A percentile compares a stretch with the other conserved stretches of the same genome.
These are phyloP conservation scores for Brachypalpus laphriformis DNA, from an alignment of 2,888 invertebrate species.

Conservation along the genomic window DNA sequence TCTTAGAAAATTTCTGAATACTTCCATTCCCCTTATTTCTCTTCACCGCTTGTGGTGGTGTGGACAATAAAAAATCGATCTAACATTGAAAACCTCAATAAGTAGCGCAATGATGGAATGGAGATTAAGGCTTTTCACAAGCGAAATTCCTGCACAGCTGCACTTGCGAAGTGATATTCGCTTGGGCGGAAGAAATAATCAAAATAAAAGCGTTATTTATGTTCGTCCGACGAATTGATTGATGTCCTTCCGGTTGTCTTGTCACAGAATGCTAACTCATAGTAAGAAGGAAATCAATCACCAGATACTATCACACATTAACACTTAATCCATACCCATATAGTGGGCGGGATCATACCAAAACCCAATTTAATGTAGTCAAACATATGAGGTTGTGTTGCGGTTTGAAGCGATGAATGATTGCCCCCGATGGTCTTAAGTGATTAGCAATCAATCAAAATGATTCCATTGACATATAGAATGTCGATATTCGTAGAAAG, in stretches of 20 bases:
- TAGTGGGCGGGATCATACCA: neutral
- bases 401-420: conserved; percentile 41
- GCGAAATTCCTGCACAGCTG: conserved; percentile 4
- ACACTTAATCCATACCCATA: conserved; percentile 53
- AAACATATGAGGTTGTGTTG: conserved; percentile 46
- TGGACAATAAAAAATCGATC: conserved; percentile 35
- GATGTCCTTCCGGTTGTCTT: conserved; percentile 65
- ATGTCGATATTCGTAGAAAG: no score
- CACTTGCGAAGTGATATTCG: conserved; percentile 25
- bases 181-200: conserved; percentile 51
- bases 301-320: conserved; percentile 61
- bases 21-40: neutral
- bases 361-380: conserved; percentile 63
- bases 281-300: conserved; percentile 59
- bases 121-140: neutral
- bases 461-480: conserved; percentile 30
- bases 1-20: conserved; percentile 30
- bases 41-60: neutral
- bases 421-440: conserved; percentile 24
- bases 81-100: conserved; percentile 10
- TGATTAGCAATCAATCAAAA: conserved; percentile 70
- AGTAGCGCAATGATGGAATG: neutral
- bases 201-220: conserved; percentile 60
- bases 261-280: conserved; percentile 55
- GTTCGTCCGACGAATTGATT: conserved; percentile 60